Percentiles rank a stretch among this genome's conserved stretches.
Evolutionary conservation across 1,140 invertebrate genomes (phyloP).

Genomic region (Drosophila biarmipes): DNA sequence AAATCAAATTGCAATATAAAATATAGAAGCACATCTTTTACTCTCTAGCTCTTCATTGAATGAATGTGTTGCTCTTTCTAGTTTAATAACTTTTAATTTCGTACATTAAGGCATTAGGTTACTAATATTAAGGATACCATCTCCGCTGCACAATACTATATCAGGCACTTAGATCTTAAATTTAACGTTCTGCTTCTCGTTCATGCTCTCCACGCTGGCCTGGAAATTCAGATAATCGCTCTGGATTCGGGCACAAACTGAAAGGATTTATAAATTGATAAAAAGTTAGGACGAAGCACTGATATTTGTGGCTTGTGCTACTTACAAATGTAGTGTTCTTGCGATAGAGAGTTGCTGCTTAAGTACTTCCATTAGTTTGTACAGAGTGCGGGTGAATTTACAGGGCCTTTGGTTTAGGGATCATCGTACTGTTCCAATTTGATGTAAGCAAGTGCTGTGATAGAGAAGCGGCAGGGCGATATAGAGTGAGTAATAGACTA

Average conservation of each 20-base stretch:
- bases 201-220: slow-evolving; percentile 71
- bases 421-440: slow-evolving; percentile 84
- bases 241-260: slow-evolving; percentile 76
- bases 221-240: slow-evolving; percentile 67
- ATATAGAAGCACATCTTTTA: slow-evolving; percentile 10
- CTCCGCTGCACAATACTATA: slow-evolving; percentile 20
- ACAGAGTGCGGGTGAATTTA: slow-evolving; percentile 58
- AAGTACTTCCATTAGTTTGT: slow-evolving; percentile 52
- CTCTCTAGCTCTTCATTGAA: slow-evolving; percentile 12
- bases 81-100: slow-evolving; percentile 22
- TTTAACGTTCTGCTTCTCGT: slow-evolving; percentile 75
- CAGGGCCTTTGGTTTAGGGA: slow-evolving; percentile 72
- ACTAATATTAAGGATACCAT: slow-evolving; percentile 8
- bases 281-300: background rate
- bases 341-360: slow-evolving; percentile 17
- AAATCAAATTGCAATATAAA: slow-evolving; percentile 66
- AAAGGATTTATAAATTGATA: slow-evolving; percentile 14
- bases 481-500: slow-evolving; percentile 40
- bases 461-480: slow-evolving; percentile 50
- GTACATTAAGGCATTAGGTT: slow-evolving; percentile 2
- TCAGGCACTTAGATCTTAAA: slow-evolving; percentile 72
- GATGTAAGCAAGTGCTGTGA: slow-evolving; percentile 84
- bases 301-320: slow-evolving; percentile 36
- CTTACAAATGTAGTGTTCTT: slow-evolving; percentile 67
- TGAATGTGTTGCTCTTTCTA: background rate